These are phyloP conservation scores for Atta colombica DNA, from an alignment of 1,140 invertebrate species.

Conservation along the genomic window DNA sequence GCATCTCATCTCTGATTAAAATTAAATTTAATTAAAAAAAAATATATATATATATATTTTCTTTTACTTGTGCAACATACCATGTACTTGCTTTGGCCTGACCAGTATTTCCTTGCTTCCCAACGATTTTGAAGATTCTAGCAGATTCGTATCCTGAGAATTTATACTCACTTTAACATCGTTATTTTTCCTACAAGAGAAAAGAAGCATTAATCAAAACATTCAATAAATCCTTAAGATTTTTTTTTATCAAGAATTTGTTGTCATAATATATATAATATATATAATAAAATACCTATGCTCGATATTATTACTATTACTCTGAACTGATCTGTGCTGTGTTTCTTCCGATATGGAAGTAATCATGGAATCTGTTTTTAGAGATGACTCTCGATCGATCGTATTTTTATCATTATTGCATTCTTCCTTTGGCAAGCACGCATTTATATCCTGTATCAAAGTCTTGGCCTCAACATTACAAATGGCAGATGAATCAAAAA, in stretches of 20 bases:
- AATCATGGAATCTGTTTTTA: slow-evolving; percentile 62
- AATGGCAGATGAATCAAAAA: slow-evolving; percentile 77
- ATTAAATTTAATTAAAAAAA: not conserved
- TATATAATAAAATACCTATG: not conserved
- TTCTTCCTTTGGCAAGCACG: slow-evolving; percentile 73
- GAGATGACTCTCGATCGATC: slow-evolving; percentile 60
- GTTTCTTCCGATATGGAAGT: slow-evolving; percentile 65
- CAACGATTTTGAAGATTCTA: slow-evolving; percentile 32
- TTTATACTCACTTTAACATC: slow-evolving; percentile 57
- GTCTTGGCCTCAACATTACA: slow-evolving; percentile 72
- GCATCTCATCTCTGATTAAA: not conserved
- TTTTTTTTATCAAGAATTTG: not conserved
- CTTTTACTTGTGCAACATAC: slow-evolving; percentile 13
- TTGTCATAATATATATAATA: not conserved
- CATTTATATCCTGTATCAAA: slow-evolving; percentile 73
- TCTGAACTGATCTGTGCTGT: slow-evolving; percentile 65
- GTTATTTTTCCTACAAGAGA: slow-evolving; percentile 53
- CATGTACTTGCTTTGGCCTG: slow-evolving; percentile 47
- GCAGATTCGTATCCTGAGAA: slow-evolving; percentile 49
- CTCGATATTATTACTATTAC: slow-evolving; percentile 13
- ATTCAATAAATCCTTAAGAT: not conserved
- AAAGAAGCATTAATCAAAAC: not conserved
- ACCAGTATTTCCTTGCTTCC: slow-evolving; percentile 44
- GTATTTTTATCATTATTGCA: slow-evolving; percentile 73
- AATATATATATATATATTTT: too few species aligned